A percentile compares a stretch with the other conserved stretches of the same genome.
Evolutionary conservation across 2,888 invertebrate species (phyloP).

Genomic region (Spialia ferax): DNA sequence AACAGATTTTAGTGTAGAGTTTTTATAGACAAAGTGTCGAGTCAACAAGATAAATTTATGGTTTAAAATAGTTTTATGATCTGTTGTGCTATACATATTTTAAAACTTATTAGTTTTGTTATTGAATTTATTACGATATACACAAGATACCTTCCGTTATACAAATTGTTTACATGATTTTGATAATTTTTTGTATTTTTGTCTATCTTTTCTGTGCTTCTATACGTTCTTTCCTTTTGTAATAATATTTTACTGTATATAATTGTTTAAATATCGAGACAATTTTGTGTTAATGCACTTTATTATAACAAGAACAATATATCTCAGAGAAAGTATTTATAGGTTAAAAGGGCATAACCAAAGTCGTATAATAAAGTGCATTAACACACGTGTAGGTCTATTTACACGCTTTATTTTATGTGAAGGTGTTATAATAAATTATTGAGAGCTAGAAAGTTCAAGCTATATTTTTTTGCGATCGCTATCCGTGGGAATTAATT

Average conservation of each 20-base stretch:
- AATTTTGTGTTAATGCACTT: background rate
- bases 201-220: slow-evolving; percentile 23
- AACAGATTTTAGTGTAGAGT: slow-evolving; percentile 29
- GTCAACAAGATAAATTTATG: slow-evolving; percentile 15
- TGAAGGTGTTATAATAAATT: no score
- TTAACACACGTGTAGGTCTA: background rate
- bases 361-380: background rate
- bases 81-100: slow-evolving; percentile 38
- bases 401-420: slow-evolving; percentile 11
- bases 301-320: background rate
- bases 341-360: background rate
- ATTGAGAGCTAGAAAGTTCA: no score
- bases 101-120: slow-evolving; percentile 37
- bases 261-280: slow-evolving; percentile 14
- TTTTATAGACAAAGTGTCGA: slow-evolving; percentile 26
- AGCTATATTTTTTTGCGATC: no score
- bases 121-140: slow-evolving; percentile 33
- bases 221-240: slow-evolving; percentile 35
- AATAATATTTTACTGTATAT: slow-evolving; percentile 24
- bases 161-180: slow-evolving; percentile 33
- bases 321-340: background rate
- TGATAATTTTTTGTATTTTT: slow-evolving; percentile 30
- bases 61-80: slow-evolving; percentile 32
- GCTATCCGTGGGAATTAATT: no score
- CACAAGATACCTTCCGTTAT: slow-evolving; percentile 37